These are phyloP conservation scores for Simalia tracyae DNA, from an alignment of 2,797 vertebrate genomes.

Conservation along the genomic window DNA sequence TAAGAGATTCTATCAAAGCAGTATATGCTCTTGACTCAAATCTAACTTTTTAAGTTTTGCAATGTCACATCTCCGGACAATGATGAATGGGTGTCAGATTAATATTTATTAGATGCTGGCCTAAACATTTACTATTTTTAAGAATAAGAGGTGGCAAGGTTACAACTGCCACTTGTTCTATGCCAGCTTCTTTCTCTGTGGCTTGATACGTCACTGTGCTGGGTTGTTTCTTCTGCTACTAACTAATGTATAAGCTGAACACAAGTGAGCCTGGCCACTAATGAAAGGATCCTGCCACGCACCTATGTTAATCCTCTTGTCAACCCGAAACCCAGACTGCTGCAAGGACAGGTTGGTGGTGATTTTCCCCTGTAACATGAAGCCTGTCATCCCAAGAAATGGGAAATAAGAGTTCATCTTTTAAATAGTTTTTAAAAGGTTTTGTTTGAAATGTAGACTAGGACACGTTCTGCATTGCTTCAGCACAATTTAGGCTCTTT, in stretches of 20 bases:
- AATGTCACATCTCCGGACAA: not conserved
- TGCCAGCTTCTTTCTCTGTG: not conserved
- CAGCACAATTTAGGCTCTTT: not conserved
- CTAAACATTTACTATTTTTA: not conserved
- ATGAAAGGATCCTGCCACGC: not conserved
- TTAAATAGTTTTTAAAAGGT: not conserved
- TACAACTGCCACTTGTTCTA: not conserved
- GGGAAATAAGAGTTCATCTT: not conserved
- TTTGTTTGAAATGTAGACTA: not conserved
- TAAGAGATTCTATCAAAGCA: not conserved
- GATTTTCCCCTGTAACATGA: not conserved
- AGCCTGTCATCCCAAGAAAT: not conserved
- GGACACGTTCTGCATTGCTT: not conserved
- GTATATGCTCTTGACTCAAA: not conserved
- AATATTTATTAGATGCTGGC: not conserved
- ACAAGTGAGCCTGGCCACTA: not conserved
- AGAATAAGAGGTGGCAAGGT: not conserved
- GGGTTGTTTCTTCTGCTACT: not conserved
- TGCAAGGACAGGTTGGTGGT: not conserved
- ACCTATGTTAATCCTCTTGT: not conserved
- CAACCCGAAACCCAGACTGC: not conserved
- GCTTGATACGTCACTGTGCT: not conserved
- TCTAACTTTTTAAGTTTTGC: not conserved
- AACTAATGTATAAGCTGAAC: not conserved
- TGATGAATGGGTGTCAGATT: not conserved